Conservation (phyloP, 1,140 invertebrate species). For the Zaprionus camerounensis region DNA sequence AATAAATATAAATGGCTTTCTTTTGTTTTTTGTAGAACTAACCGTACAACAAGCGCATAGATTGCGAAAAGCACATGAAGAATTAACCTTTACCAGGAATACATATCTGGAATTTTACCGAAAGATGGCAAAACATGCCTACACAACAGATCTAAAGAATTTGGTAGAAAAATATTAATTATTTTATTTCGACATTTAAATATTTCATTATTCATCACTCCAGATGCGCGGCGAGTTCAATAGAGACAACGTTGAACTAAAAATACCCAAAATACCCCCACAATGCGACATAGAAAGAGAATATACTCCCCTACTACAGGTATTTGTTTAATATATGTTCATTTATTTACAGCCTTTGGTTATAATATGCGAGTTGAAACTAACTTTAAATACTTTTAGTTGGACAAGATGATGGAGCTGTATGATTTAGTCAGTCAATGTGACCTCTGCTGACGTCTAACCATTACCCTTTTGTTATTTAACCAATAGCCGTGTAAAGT, state of each 20-base stretch:
- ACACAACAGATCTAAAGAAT: slow-evolving; percentile 55
- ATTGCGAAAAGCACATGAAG: slow-evolving; percentile 45
- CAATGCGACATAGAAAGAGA: slow-evolving; percentile 1
- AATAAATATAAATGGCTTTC: not conserved
- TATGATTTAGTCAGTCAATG: slow-evolving; percentile 33
- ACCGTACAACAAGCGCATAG: slow-evolving; percentile 44
- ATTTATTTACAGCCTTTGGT: not conserved
- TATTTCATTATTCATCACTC: not conserved
- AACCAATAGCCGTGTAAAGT: slow-evolving; percentile 60
- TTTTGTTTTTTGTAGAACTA: slow-evolving; percentile 39
- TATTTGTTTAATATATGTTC: slow-evolving; percentile 14
- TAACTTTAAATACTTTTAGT: slow-evolving; percentile 26
- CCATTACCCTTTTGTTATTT: slow-evolving; percentile 36
- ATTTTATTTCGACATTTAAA: not conserved
- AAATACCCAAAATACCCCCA: slow-evolving; percentile 46
- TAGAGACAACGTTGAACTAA: slow-evolving; percentile 35
- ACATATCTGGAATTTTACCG: slow-evolving; percentile 52
- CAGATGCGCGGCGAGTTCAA: slow-evolving; percentile 56
- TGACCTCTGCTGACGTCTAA: slow-evolving; percentile 19
- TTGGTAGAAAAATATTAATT: slow-evolving; percentile 36
- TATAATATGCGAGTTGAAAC: slow-evolving; percentile 15
- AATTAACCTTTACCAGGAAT: slow-evolving; percentile 32
- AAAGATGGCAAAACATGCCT: slow-evolving; percentile 52
- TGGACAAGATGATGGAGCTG: slow-evolving; percentile 43
- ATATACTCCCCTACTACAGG: slow-evolving; percentile 41